phyloP scores from a whole-genome alignment of 1,140 invertebrate genomes.

The Cheumatopsyche charites region DNA sequence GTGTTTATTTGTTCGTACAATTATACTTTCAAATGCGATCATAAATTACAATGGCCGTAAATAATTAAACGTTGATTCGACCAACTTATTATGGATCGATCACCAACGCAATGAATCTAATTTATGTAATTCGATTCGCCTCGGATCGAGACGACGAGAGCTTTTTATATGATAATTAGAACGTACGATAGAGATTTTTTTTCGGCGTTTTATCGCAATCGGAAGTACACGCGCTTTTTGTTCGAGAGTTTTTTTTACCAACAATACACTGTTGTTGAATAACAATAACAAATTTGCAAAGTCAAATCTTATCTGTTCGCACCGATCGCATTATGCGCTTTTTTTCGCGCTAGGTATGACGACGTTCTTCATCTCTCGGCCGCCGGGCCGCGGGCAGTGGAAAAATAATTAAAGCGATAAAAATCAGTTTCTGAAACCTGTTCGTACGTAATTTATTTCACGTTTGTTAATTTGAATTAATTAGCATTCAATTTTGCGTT shows the following conservation, averaged over 20 bases:
- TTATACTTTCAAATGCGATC: conserved; percentile 20
- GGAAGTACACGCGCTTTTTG: background rate
- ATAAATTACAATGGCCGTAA: conserved; percentile 10
- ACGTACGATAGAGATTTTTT: background rate
- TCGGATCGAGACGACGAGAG: background rate
- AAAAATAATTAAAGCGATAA: conserved; percentile 43
- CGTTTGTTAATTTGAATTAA: conserved; percentile 45
- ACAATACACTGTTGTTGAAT: background rate
- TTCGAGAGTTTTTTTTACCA: no score
- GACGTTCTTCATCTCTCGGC: background rate
- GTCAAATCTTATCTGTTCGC: no score
- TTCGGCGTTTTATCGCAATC: conserved; percentile 4
- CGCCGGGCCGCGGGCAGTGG: conserved; percentile 24
- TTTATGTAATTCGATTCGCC: conserved; percentile 11
- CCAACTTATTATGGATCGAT: conserved; percentile 5
- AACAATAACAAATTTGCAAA: background rate
- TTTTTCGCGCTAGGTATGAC: background rate
- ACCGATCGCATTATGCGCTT: background rate
- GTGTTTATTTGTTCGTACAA: conserved; percentile 13
- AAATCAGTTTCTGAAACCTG: conserved; percentile 36
- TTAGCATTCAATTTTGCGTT: conserved; percentile 41
- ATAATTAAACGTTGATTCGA: conserved; percentile 18
- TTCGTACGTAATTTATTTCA: conserved; percentile 36
- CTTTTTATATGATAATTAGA: conserved; percentile 15
- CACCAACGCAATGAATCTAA: background rate